Percentiles rank a stretch among this genome's conserved stretches.
Conservation (phyloP, 2,797 vertebrate genomes). For the Poeciliopsis paucimaculata region DNA sequence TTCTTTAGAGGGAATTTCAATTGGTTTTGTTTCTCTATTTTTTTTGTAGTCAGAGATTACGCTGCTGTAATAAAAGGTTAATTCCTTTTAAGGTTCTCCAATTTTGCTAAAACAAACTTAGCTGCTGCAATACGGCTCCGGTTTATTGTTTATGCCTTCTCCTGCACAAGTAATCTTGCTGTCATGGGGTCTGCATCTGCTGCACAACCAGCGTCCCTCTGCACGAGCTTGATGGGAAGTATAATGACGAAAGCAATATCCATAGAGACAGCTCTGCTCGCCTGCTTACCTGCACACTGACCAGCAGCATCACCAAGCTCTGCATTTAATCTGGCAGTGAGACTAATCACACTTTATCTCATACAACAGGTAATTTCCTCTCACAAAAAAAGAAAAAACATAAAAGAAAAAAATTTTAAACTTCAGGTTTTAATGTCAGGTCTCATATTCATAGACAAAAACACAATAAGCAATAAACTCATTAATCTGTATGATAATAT, state of each 20-base stretch:
- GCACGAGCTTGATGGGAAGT: constrained; percentile 58
- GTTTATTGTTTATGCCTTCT: constrained; percentile 47
- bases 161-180: constrained; percentile 44
- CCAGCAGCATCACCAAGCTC: constrained; percentile 44
- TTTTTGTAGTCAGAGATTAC: neutral
- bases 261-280: constrained; percentile 75
- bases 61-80: neutral
- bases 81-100: neutral
- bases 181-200: constrained; percentile 57
- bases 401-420: neutral
- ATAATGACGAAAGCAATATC: constrained; percentile 80
- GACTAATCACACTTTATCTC: constrained; percentile 21
- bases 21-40: neutral
- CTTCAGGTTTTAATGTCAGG: neutral
- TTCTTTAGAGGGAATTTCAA: neutral
- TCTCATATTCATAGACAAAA: constrained; percentile 16
- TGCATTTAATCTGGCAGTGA: constrained; percentile 10
- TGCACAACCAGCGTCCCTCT: constrained; percentile 52
- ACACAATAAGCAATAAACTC: constrained; percentile 30
- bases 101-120: constrained; percentile 22
- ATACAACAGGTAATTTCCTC: neutral
- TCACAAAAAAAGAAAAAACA: neutral
- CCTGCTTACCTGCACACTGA: constrained; percentile 49
- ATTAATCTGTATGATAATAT: constrained; percentile 20
- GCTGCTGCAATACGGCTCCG: constrained; percentile 11